These are phyloP conservation scores for Chrosomus eos DNA, from an alignment of 2,797 vertebrate species.

Conservation along the genomic window DNA sequence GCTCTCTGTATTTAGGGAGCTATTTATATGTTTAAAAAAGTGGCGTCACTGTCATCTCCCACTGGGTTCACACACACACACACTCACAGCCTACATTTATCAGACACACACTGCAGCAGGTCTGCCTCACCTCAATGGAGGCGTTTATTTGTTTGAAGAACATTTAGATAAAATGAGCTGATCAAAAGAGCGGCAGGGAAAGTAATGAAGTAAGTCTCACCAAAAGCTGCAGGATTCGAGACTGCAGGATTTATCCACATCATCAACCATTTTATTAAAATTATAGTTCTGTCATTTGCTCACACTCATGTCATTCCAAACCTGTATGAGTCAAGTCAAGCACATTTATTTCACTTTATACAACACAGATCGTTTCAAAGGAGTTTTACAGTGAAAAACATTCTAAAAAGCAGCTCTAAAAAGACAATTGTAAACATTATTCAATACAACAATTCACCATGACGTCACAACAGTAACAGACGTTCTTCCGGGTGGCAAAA, in stretches of 20 bases:
- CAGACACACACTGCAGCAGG: conserved; percentile 45
- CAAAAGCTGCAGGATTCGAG: background rate
- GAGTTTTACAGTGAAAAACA: background rate
- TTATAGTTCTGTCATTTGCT: background rate
- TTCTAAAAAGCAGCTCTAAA: too few species aligned
- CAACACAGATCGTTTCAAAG: background rate
- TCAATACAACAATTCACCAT: too few species aligned
- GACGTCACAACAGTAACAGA: too few species aligned
- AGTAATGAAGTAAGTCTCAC: background rate
- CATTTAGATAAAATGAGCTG: conserved; percentile 18
- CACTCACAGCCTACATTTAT: conserved; percentile 39
- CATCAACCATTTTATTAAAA: conserved; percentile 19
- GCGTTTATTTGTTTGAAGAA: conserved; percentile 51
- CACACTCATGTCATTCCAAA: background rate
- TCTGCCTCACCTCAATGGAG: conserved; percentile 21
- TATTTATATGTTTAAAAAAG: conserved; percentile 45
- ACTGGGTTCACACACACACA: background rate
- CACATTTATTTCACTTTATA: background rate
- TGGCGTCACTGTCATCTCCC: conserved; percentile 48
- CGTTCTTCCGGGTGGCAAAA: too few species aligned
- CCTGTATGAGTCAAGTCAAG: background rate
- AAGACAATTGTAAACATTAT: background rate
- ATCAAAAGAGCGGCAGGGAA: conserved; percentile 29
- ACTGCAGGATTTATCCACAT: conserved; percentile 2
- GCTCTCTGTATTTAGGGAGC: conserved; percentile 44